Evolutionary conservation across 2,797 vertebrate genomes (phyloP), one percentile per base, ranked within the genome.

Genomic region (Brachymystax lenok): DNA sequence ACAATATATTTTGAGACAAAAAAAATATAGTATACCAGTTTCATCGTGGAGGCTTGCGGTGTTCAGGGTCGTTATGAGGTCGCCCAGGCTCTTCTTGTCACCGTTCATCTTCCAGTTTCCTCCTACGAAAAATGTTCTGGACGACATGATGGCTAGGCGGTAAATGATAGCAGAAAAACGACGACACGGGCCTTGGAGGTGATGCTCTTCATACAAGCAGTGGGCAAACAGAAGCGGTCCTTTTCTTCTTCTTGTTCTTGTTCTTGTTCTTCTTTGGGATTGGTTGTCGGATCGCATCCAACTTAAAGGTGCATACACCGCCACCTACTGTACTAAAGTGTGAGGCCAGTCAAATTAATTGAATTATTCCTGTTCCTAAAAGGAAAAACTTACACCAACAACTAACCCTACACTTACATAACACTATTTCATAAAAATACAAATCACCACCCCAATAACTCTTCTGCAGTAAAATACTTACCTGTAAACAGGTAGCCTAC

Each of bases 21-120:
- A 70, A 76, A 14, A 21, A 28, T 4, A 16, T 16, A 10, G 1
- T 5, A 3, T 75, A 97, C 96, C 96, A 71, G 95, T 95, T 77
- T 96, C 91, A 3, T 94, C 91, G 27, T 95, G 89, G 87, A 97
- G 83, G 85, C 92, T 94, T 81, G 93, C 95, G 24, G 87, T 85
- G 81, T 97, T 97, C 80, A 98, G 90, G 5, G 88, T 93, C 28
- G 75, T 81, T 79, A 97, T 95, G 72, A 97, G 95, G 19, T 95
- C 95, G 52, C 88, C 93, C 35, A 97, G 88, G 69, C 85, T 94
- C 80, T 95, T 93, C 93, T 94, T 97, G 75, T 89, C 92, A 5
- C 96, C 96, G 72, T 97, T 97, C 97, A 97, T 96, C 89, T 97
- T 98, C 96, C 96, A 97, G 90, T 97, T 97, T 1, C 96, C 96